These are phyloP conservation scores for Apostichopus leukothele DNA, from an alignment of 53 echinoderm and acorn worm genomes.

Conservation along the genomic window DNA sequence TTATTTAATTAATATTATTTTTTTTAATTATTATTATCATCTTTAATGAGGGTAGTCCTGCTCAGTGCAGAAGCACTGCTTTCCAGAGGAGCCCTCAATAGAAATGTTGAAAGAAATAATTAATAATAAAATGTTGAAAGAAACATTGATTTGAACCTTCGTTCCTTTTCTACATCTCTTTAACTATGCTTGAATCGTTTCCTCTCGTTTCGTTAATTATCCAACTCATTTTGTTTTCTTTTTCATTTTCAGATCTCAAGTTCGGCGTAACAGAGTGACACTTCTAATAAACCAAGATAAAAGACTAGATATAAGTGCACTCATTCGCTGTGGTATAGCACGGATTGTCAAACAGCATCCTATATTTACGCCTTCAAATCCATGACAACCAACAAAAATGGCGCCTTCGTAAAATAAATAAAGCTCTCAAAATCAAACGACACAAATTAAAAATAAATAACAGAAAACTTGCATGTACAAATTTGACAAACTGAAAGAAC, in stretches of 20 bases:
- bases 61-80: too few species aligned
- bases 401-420: slow-evolving; percentile 44
- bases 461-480: not conserved
- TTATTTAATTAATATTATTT: too few species aligned
- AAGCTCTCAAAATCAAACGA: slow-evolving; percentile 22
- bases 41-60: too few species aligned
- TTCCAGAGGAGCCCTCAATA: too few species aligned
- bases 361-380: not conserved
- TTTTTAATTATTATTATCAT: too few species aligned
- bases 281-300: slow-evolving; percentile 14
- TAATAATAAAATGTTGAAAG: too few species aligned
- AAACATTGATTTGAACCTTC: too few species aligned
- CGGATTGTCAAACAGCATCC: slow-evolving; percentile 11
- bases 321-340: slow-evolving; percentile 9
- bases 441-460: slow-evolving; percentile 38
- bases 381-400: slow-evolving; percentile 49
- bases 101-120: too few species aligned
- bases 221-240: not conserved
- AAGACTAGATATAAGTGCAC: slow-evolving; percentile 5
- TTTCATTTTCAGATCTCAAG: slow-evolving; percentile 37
- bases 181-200: too few species aligned
- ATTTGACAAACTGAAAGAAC: not conserved
- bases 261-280: slow-evolving; percentile 27
- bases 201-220: not conserved
- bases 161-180: too few species aligned